Evolutionary conservation across 2,888 invertebrate species (phyloP), one percentile per base, ranked within the genome.

Genomic region (Oegoconia quadripuncta): DNA sequence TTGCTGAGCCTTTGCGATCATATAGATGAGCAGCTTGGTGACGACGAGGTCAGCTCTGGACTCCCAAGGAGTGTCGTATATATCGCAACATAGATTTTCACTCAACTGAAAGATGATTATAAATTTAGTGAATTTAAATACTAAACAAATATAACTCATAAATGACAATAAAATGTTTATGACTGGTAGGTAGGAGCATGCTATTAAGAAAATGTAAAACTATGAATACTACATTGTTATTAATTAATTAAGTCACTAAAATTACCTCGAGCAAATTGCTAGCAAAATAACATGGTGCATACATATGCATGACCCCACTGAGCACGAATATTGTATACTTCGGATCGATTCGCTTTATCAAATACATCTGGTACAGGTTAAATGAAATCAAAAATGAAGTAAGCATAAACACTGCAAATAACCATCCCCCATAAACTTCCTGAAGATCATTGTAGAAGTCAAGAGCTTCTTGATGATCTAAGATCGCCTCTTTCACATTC

Each of bases 241-340:
- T 34, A 36, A 15, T 37, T 33, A 42, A 42, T 38, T n/a, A 42
- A 41, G 33, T 37, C 34, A 13, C 26, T 26, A 23, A 20, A 29
- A 28, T 46, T 71, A 80, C 81, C 74, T 73, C 55, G 37, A 61
- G 61, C 41, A 81, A 58, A 34, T 55, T 52, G 37, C 70, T 71
- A 11, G 75, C 64, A 39, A 70, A 78, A 43, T 71, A 63, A 48
- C 80, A 81, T 12, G 80, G 81, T 11, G 67, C 46, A 37, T 66
- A 79, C 45, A 75, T 74, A 28, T 81, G 79, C 3, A 68, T 52
- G 5, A 70, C 58, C 2, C 64, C 68, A 28, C 66, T 60, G 2
- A 70, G 20, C 7, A 65, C 66, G 36, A 79, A 79, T 29, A 70
- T 54, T 1, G 65, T 63, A 35, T 68, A 74, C 39, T 71, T 76